Evolutionary conservation across 2,113 vertebrate genomes (phyloP), one percentile per base, ranked within the genome.

Genomic region (Notiomystis cincta): DNA sequence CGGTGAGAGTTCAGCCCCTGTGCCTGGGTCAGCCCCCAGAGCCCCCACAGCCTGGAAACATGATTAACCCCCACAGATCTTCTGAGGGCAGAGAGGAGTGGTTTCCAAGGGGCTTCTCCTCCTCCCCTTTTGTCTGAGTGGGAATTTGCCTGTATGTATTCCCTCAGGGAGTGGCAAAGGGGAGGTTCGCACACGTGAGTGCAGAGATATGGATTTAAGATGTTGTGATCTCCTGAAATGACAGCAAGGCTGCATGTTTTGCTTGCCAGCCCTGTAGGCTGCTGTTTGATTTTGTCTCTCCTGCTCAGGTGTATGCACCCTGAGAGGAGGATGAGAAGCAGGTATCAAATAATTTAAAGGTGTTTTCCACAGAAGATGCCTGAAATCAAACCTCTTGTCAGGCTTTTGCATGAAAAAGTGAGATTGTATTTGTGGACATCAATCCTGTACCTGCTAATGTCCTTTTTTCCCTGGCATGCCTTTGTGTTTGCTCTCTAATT

Each of bases 311-410:
- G 69, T 45, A 42, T 58, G 71, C 38, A 31, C 37, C 76, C n/a
- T 44, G 33, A 82, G 44, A 40, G 54, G 57, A 76, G 51, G 28
- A 62, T 66, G 45, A 75, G 69, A 92, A 78, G 60, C 47, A 82
- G 48, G 33, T 76, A 77, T 78, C 92, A 80, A 79, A 60, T 13
- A 53, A 90, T 71, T 71, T 94, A n/a, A 40, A 67, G 87, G 17
- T 91, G 27, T 64, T 88, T 96, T 71, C 65, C 89, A 87, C 58
- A 65, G 38, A 87, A 91, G 60, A 35, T 86, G 25, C 47, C 54
- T 70, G 17, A 15, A 94, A 48, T 79, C 57, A 86, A 86, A 82
- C 37, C 17, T 64, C 47, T 38, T 45, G 16, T 58, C 56, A 54
- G 60, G 76, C 45, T 82, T 69, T 31, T 9, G 50, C 66, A 60